These are phyloP conservation scores for Cavia porcellus DNA, from an alignment of 2,113 vertebrate genomes.

Conservation along the genomic window DNA sequence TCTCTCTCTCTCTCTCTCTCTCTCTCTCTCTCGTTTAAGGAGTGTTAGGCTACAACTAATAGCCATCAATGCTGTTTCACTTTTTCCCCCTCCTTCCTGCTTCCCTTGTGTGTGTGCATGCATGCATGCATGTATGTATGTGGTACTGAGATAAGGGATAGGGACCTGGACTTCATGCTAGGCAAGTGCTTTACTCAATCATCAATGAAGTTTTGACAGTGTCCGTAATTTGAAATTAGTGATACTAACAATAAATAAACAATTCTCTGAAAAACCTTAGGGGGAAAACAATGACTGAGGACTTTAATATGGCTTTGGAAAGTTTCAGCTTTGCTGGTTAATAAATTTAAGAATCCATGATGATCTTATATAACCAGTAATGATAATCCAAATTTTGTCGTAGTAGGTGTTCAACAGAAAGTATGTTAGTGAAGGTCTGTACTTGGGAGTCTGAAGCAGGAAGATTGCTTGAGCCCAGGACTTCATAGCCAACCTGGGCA, in stretches of 20 bases:
- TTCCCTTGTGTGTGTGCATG: neutral
- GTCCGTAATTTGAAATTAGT: constrained; percentile 59
- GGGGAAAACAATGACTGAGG: neutral
- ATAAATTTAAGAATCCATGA: constrained; percentile 18
- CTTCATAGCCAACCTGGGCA: neutral
- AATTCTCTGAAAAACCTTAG: constrained; percentile 45
- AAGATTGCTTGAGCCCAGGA: neutral
- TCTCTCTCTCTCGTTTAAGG: too few relatives aligned
- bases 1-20: too few relatives aligned
- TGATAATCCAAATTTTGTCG: constrained; percentile 34
- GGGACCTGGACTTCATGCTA: neutral
- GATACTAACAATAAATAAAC: constrained; percentile 46
- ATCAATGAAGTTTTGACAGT: constrained; percentile 33
- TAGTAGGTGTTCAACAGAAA: neutral
- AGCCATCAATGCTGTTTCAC: neutral
- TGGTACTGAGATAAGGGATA: neutral
- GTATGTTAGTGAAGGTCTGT: neutral
- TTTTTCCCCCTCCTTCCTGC: neutral
- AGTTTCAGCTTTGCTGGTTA: constrained; percentile 48
- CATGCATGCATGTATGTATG: neutral
- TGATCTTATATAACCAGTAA: neutral
- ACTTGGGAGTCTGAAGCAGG: neutral
- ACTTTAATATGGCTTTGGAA: constrained; percentile 54
- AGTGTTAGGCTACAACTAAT: neutral
- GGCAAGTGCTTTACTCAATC: neutral